phyloP scores from a whole-genome alignment of 2,113 vertebrate genomes.

The Poicephalus meyeri region DNA sequence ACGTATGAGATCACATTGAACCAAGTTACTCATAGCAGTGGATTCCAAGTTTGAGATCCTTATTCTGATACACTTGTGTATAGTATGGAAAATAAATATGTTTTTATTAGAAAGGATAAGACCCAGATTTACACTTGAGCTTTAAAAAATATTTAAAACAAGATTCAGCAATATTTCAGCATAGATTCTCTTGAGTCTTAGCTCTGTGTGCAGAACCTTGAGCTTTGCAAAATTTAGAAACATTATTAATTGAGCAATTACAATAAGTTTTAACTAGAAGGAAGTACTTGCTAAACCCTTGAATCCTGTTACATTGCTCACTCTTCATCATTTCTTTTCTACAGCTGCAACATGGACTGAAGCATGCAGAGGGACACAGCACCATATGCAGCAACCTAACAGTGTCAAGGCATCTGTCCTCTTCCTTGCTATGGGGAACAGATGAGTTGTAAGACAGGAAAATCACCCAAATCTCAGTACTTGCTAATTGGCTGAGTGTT shows the following conservation, averaged over 20 bases:
- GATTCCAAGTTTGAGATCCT: neutral
- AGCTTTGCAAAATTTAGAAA: neutral
- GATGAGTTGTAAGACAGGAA: neutral
- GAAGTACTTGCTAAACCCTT: neutral
- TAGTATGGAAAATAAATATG: neutral
- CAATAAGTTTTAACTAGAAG: neutral
- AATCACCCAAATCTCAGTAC: neutral
- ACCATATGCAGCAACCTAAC: neutral
- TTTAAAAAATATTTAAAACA: neutral
- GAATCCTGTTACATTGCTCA: neutral
- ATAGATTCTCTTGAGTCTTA: neutral
- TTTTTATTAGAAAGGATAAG: neutral
- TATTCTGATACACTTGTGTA: neutral
- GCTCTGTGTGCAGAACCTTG: neutral
- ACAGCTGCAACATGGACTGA: neutral
- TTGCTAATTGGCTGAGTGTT: neutral
- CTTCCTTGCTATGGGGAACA: neutral
- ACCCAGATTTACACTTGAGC: neutral
- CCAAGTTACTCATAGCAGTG: accelerated
- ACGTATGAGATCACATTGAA: neutral
- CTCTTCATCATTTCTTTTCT: neutral
- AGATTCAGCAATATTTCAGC: neutral
- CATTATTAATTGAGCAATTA: neutral
- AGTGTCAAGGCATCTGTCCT: neutral
- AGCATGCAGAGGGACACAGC: neutral